Evolutionary conservation across 2,113 vertebrate genomes (phyloP), one percentile per base, ranked within the genome.

Genomic region (Peromyscus polionotus): DNA sequence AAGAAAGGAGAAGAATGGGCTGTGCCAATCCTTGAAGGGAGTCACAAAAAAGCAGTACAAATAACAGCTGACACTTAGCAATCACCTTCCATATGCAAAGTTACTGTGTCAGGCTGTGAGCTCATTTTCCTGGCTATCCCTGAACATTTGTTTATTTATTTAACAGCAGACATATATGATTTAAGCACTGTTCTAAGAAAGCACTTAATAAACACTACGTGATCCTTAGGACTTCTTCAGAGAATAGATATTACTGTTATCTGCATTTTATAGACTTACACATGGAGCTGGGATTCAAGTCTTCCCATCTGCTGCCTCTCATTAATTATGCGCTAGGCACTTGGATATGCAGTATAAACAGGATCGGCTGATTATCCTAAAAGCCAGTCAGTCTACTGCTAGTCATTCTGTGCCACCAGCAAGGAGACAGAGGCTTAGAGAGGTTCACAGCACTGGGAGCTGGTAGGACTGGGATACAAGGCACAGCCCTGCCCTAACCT

Each of bases 61-160:
- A 70, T 68, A 63, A 75, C 33, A 93, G 59, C 22, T 61, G 63
- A 85, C 36, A 57, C n/a, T 73, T 68, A 89, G 84, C 24, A 42
- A 84, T 54, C 54, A 77, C 61, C 63, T 90, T 90, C 68, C 51
- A 8, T 65, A 19, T 28, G 24, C 19, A 72, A 85, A 20, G 80
- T 77, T 61, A 14, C 67, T 1, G n/a, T 59, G n/a, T 59, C 42
- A 57, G 57, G 63, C 0, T 36, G 61, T 45, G 39, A 5, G 1
- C 33, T 77, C 63, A 87, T 36, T 73, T 88, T 84, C 93, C 75
- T 39, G 75, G n/a, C 72, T 67, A 61, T 54, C 1, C 24, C 67
- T 68, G 51, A 92, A 45, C 33, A 45, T 80, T 93, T 77, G 24
- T 70, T 83, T 59, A 42, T 86, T 91, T 79, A 92, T 57, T 51